phyloP scores from a whole-genome alignment of 2,113 vertebrate genomes.

The Odocoileus hemionus region DNA sequence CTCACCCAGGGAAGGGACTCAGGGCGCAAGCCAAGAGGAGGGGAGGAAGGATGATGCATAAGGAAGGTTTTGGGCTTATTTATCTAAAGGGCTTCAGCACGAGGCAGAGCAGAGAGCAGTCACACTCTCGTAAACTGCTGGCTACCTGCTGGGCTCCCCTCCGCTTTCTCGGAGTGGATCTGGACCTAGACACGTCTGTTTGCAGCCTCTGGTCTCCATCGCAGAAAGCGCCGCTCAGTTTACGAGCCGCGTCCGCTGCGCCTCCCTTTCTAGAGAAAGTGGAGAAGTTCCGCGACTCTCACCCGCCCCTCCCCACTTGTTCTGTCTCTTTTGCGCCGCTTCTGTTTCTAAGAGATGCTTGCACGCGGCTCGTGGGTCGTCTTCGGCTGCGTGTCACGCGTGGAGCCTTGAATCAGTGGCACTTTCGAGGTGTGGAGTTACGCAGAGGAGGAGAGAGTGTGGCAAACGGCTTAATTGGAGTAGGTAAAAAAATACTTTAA shows the following conservation, averaged over 20 bases:
- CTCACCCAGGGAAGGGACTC: neutral
- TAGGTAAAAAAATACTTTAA: neutral
- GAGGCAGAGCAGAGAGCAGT: neutral
- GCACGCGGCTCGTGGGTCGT: neutral
- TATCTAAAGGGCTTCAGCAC: neutral
- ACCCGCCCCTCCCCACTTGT: rapidly evolving
- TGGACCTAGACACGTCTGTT: neutral
- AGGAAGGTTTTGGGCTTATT: neutral
- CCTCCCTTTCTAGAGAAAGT: neutral
- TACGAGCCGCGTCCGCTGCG: neutral
- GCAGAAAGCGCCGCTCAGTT: neutral
- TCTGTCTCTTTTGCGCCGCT: neutral
- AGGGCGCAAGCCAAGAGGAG: rapidly evolving
- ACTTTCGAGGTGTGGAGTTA: neutral
- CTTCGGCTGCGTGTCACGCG: neutral
- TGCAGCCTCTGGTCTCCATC: neutral
- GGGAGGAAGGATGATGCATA: rapidly evolving
- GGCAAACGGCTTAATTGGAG: neutral
- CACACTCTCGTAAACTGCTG: too few relatives aligned
- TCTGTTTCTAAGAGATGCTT: neutral
- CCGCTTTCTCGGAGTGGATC: neutral
- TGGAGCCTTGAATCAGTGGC: neutral
- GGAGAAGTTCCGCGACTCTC: rapidly evolving
- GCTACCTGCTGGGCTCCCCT: rapidly evolving
- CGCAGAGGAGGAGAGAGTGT: neutral